A percentile compares a stretch with the other conserved stretches of the same genome.
Conservation (phyloP, 2,888 invertebrate genomes). For the Zhengitettix transpicula region DNA sequence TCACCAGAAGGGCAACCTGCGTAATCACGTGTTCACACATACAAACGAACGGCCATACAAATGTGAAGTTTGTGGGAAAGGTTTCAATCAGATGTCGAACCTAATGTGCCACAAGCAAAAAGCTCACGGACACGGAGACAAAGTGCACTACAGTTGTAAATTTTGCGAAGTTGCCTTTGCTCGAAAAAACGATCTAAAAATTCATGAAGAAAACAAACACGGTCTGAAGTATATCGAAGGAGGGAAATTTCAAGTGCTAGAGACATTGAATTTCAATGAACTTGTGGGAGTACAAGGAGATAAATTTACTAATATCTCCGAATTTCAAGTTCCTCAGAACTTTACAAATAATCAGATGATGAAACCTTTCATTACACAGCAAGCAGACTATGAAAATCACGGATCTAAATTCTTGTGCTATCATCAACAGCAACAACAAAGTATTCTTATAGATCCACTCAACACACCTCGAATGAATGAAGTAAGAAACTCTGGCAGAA, state of each 20-base stretch:
- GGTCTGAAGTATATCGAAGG: background rate
- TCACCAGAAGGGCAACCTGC: constrained; percentile 64
- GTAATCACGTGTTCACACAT: constrained; percentile 62
- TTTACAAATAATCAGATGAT: too few species aligned
- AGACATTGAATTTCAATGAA: too few species aligned
- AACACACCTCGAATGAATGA: too few species aligned
- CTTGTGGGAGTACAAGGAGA: too few species aligned
- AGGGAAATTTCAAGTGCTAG: background rate
- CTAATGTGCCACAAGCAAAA: constrained; percentile 52
- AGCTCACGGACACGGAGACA: background rate
- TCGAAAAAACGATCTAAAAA: background rate
- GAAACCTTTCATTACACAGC: too few species aligned
- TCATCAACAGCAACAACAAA: too few species aligned
- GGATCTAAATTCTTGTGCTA: too few species aligned
- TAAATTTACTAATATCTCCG: too few species aligned
- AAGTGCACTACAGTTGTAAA: background rate
- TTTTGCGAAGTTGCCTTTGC: background rate
- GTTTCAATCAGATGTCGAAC: constrained; percentile 69
- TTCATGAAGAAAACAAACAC: background rate
- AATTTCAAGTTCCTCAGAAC: too few species aligned
- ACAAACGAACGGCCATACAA: constrained; percentile 64
- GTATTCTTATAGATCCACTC: too few species aligned
- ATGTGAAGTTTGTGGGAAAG: constrained; percentile 54
- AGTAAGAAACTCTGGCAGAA: too few species aligned
- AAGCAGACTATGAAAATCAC: too few species aligned